Evolutionary conservation across 2,113 vertebrate species (phyloP), one percentile per base, ranked within the genome.

Genomic region (Otis tarda): DNA sequence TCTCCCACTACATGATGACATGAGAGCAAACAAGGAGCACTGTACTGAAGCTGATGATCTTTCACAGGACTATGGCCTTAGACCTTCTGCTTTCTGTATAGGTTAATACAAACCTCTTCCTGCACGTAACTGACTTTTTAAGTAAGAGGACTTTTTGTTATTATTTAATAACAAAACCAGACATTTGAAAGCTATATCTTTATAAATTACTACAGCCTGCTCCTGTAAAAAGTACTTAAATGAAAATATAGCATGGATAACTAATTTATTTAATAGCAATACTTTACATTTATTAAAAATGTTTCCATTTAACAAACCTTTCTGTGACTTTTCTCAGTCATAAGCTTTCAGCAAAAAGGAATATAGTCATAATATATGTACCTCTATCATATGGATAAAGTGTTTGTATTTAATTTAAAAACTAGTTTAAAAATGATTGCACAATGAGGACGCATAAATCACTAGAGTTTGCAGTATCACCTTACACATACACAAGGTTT

Each of bases 191-290:
- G 65, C 70, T 65, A 1, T 60, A 56, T 74, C 76, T 83, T 12
- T 88, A 79, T 88, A 80, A 87, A 90, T 91, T 93, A 74, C 56
- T 92, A 79, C 65, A 82, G 50, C 59, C 7, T 35, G 43, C 28
- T 82, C 55, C 77, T 79, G 37, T 73, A 80, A 82, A 84, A 90
- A 77, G 27, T 81, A 71, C 60, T 92, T 91, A 78, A 78, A 71
- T 76, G 83, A 94, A 96, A 89, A 89, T 96, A 84, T 41, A 89
- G 12, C 24, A 57, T 30, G 61, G 47, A 60, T 92, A 93, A 85
- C 50, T 87, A 27, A 55, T 76, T 53, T 50, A 69, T 78, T 82
- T 73, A 85, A 69, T 84, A 91, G 30, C 41, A 74, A 47, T 89
- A 55, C 52, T 21, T 85, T 80, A 57, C 27, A 47, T 82, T 94